These are phyloP conservation scores for Melanogrammus aeglefinus DNA, from an alignment of 2,797 vertebrate genomes.

Conservation along the genomic window DNA sequence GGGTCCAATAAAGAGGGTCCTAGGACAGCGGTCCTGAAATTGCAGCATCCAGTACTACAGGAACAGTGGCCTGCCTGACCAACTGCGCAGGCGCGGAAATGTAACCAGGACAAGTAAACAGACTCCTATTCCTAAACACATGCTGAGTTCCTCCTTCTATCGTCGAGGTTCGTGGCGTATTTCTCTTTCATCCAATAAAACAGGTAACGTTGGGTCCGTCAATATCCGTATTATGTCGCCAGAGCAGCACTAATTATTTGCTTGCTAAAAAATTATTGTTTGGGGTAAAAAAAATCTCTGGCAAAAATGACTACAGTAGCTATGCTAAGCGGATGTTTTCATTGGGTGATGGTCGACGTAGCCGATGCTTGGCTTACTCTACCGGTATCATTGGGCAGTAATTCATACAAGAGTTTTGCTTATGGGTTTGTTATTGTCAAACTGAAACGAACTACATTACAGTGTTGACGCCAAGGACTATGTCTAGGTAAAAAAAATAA, in stretches of 20 bases:
- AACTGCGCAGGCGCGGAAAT: constrained; percentile 37
- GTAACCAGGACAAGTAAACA: background rate
- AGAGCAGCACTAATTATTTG: background rate
- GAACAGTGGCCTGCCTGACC: background rate
- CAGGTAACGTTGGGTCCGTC: background rate
- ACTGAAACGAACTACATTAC: too few species aligned
- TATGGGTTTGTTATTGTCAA: too few species aligned
- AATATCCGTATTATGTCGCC: background rate
- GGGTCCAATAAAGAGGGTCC: background rate
- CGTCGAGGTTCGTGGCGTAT: background rate
- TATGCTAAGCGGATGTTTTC: background rate
- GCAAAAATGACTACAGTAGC: background rate
- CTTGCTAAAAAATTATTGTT: background rate
- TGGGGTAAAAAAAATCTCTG: background rate
- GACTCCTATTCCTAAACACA: background rate
- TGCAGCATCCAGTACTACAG: background rate
- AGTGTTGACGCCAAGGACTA: too few species aligned
- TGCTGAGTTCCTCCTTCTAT: background rate
- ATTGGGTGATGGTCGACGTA: background rate
- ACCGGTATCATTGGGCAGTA: background rate
- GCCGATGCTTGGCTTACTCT: background rate
- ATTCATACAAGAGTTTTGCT: too few species aligned
- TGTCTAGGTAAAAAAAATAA: too few species aligned
- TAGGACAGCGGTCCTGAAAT: background rate
- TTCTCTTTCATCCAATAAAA: background rate